Evolutionary conservation across 2,888 invertebrate genomes (phyloP).

Genomic region (Parochlus steinenii): DNA sequence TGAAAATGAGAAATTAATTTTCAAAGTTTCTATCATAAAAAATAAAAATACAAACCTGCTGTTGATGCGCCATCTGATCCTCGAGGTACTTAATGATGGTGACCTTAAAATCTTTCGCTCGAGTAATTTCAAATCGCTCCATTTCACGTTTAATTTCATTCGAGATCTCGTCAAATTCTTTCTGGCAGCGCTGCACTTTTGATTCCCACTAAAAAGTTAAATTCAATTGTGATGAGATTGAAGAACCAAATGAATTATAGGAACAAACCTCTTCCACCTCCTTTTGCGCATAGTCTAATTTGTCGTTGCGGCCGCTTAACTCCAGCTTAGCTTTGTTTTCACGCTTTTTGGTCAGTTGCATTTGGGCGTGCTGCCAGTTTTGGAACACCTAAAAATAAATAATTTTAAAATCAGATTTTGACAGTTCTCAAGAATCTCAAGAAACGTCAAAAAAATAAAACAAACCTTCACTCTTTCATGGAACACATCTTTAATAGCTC

Average conservation of each 20-base stretch:
- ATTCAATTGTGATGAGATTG: background rate
- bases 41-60: slow-evolving; percentile 45
- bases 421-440: too few species aligned
- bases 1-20: slow-evolving; percentile 18
- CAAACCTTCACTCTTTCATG: slow-evolving; percentile 54
- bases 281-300: slow-evolving; percentile 68
- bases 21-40: slow-evolving; percentile 13
- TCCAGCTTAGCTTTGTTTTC: slow-evolving; percentile 89
- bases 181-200: slow-evolving; percentile 91
- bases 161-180: slow-evolving; percentile 90
- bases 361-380: slow-evolving; percentile 94
- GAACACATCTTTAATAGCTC: slow-evolving; percentile 70
- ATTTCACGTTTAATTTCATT: slow-evolving; percentile 87
- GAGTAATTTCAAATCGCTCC: slow-evolving; percentile 75
- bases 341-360: slow-evolving; percentile 81
- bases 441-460: slow-evolving; percentile 1
- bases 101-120: slow-evolving; percentile 78
- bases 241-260: too few species aligned
- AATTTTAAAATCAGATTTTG: slow-evolving; percentile 13
- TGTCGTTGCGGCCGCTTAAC: slow-evolving; percentile 75
- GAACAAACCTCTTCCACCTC: slow-evolving; percentile 83
- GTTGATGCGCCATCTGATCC: slow-evolving; percentile 85
- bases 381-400: slow-evolving; percentile 76
- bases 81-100: slow-evolving; percentile 85
- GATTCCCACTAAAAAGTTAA: slow-evolving; percentile 62